Conservation (phyloP, 2,113 vertebrate genomes). For the Sceloporus tristichus region DNA sequence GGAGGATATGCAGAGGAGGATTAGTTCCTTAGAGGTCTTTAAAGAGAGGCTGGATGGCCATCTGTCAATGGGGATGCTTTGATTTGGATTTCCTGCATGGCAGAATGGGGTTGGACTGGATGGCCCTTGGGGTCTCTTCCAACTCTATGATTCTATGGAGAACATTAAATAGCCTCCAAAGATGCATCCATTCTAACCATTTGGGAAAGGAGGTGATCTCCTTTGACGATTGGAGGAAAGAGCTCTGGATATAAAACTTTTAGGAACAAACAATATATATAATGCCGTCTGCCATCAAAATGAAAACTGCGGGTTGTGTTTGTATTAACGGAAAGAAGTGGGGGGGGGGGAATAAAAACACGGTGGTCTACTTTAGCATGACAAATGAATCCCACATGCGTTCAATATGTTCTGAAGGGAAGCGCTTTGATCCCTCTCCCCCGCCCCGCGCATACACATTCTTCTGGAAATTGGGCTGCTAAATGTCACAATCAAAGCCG, state of each 20-base stretch:
- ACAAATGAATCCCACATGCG: not conserved
- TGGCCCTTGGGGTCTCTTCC: too few relatives aligned
- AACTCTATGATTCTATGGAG: too few relatives aligned
- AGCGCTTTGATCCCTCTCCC: not conserved
- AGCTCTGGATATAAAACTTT: not conserved
- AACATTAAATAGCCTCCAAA: too few relatives aligned
- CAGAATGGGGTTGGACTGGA: too few relatives aligned
- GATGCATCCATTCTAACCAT: too few relatives aligned
- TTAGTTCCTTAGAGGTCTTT: too few relatives aligned
- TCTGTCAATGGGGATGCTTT: too few relatives aligned
- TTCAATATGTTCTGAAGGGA: not conserved
- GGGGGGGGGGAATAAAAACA: not conserved
- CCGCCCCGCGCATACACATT: not conserved
- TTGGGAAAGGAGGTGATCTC: not conserved
- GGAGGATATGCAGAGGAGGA: too few relatives aligned
- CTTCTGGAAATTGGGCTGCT: constrained; percentile 38
- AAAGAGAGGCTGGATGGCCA: too few relatives aligned
- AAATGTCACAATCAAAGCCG: constrained; percentile 27
- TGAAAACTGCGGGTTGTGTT: not conserved
- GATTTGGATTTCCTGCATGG: too few relatives aligned
- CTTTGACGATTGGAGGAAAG: not conserved
- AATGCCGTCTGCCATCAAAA: not conserved
- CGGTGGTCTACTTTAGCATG: not conserved
- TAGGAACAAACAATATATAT: not conserved
- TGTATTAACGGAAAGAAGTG: not conserved